Evolutionary conservation across 1,140 invertebrate genomes (phyloP).

Genomic region (Octopus sinensis): DNA sequence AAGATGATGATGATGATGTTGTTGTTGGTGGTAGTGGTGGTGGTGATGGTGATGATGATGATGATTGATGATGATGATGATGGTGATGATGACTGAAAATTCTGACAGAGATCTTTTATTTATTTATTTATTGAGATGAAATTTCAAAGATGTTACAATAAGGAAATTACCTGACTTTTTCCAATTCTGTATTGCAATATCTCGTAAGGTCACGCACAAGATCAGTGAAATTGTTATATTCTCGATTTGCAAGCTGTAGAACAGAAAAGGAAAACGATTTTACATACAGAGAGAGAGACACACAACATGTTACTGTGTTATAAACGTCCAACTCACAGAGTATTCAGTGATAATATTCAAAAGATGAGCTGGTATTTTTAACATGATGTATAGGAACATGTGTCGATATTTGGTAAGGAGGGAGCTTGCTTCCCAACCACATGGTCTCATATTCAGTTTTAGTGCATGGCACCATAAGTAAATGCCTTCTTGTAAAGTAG

Average conservation of each 20-base stretch:
- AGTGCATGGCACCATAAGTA: too few relatives aligned
- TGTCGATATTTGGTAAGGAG: too few relatives aligned
- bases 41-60: not conserved
- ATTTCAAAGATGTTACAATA: too few relatives aligned
- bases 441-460: too few relatives aligned
- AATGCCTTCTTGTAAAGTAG: too few relatives aligned
- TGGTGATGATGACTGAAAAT: not conserved
- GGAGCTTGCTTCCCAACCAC: too few relatives aligned
- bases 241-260: conserved; percentile 40
- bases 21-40: too few relatives aligned
- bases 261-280: not conserved
- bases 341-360: too few relatives aligned
- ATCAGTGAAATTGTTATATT: conserved; percentile 44
- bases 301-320: too few relatives aligned
- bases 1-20: not conserved
- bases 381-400: too few relatives aligned
- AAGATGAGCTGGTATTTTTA: too few relatives aligned
- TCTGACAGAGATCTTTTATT: not conserved
- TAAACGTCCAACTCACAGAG: too few relatives aligned
- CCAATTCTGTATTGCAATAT: conserved; percentile 45
- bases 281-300: not conserved
- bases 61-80: not conserved
- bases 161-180: conserved; percentile 45
- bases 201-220: conserved; percentile 44
- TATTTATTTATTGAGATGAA: not conserved